Conservation (phyloP, 2,113 vertebrate species). For the Corythaixoides concolor region DNA sequence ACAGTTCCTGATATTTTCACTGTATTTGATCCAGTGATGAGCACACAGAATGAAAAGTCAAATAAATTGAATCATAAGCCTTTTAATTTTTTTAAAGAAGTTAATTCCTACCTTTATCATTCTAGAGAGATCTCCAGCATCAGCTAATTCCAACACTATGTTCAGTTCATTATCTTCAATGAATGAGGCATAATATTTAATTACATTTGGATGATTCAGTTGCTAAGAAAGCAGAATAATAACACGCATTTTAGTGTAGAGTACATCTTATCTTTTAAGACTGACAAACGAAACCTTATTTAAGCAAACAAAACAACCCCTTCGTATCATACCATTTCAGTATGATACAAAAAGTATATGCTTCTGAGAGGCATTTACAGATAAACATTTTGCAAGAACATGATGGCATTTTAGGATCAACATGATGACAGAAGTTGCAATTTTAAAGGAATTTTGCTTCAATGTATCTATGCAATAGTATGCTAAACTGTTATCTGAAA, state of each 20-base stretch:
- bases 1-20: background rate
- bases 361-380: background rate
- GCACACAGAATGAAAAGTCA: background rate
- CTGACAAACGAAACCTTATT: background rate
- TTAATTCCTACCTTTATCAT: constrained; percentile 92
- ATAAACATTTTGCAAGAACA: background rate
- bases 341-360: background rate
- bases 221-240: constrained; percentile 78
- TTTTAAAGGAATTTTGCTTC: background rate
- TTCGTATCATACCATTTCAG: background rate
- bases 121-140: constrained; percentile 95
- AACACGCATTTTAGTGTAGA: background rate
- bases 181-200: constrained; percentile 98
- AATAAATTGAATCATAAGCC: background rate
- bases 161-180: constrained; percentile 98
- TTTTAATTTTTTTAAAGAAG: background rate
- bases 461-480: background rate
- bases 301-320: background rate
- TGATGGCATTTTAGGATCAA: background rate
- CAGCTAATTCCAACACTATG: constrained; percentile 96
- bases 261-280: background rate
- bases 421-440: background rate
- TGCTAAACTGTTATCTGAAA: background rate
- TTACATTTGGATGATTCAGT: constrained; percentile 98
- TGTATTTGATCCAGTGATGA: background rate